Evolutionary conservation across 1,140 invertebrate species (phyloP), one percentile per base, ranked within the genome.

Genomic region (Tetraneura akinire): DNA sequence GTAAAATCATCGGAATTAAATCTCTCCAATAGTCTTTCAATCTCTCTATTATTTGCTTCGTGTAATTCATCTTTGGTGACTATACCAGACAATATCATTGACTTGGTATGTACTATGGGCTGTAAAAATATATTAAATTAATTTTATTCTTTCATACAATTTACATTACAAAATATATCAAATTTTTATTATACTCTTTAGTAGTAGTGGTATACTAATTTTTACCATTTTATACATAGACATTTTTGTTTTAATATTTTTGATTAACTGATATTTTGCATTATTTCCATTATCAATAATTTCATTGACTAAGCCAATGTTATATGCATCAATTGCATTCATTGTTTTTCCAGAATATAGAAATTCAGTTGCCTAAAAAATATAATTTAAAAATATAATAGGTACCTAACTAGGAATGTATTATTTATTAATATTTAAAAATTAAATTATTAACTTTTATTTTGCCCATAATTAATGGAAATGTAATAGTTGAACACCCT

Each of bases 401-500:
- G 26, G 6, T 13, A 18, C 11, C 8, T 3, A 16, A 29, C 26
- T 57, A 57, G 0, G 23, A 29, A 1, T 60, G 1, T 21, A 32
- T 64, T 64, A 32, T 18, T 32, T 21, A 11, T 11, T 62, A 62
- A 62, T 47, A 21, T 47, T 68, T 64, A 1, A 23, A 45, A 68
- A 68, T 1, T 9, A 16, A 68, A 23, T 49, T 78, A 83, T 71
- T 84, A 86, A 92, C 92, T 87, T 91, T 93, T 57, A 89, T 89
- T 18, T 86, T 86, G 32, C 96, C 96, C 86, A 98, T 89, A 45
- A 97, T 86, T 83, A 86, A 88, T 0, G 96, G 94, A 85, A 97
- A 97, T 47, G 90, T 91, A 82, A 91, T 92, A 14, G 92, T 91
- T 10, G 95, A 95, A 84, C 94, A 91, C 18, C 91, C 95, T 88